Evolutionary conservation across 2,797 vertebrate species (phyloP).

Genomic region (Epinephelus awoara): DNA sequence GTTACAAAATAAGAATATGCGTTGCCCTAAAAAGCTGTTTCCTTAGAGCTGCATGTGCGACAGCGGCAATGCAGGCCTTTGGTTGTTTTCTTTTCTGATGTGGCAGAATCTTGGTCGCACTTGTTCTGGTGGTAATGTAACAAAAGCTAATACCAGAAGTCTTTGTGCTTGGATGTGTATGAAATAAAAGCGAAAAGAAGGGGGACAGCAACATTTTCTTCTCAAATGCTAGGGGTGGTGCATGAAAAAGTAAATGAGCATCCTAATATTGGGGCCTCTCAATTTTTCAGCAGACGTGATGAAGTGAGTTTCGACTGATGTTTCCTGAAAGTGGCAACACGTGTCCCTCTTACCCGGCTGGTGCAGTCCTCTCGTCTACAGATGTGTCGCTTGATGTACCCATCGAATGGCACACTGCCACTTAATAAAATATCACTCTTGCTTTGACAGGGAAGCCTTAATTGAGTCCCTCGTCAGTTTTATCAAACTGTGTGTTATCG

Average conservation of each 20-base stretch:
- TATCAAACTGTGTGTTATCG: constrained; percentile 88
- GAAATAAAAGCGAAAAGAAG: constrained; percentile 51
- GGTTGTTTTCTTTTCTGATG: constrained; percentile 60
- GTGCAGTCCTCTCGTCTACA: constrained; percentile 84
- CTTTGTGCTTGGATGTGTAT: constrained; percentile 62
- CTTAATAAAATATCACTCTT: constrained; percentile 91
- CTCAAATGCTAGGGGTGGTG: constrained; percentile 67
- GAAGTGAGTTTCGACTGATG: constrained; percentile 87
- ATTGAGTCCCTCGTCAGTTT: constrained; percentile 92
- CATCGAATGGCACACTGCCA: constrained; percentile 83
- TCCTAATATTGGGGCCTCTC: constrained; percentile 83
- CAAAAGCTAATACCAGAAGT: constrained; percentile 67
- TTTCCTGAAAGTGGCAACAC: constrained; percentile 89
- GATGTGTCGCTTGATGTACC: constrained; percentile 89
- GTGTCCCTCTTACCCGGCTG: constrained; percentile 88
- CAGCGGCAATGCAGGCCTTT: constrained; percentile 48
- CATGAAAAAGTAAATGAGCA: constrained; percentile 83
- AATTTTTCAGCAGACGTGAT: constrained; percentile 88
- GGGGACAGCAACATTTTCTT: constrained; percentile 57
- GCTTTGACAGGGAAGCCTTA: constrained; percentile 88
- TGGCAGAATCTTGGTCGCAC: constrained; percentile 44
- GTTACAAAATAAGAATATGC: constrained; percentile 39
- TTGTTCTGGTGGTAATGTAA: constrained; percentile 70
- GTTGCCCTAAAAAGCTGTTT: constrained; percentile 52
- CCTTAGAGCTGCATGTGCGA: constrained; percentile 18